A percentile compares a stretch with the other conserved stretches of the same genome.
Conservation (phyloP, 2,888 invertebrate species). For the Athripsodes cinereus region DNA sequence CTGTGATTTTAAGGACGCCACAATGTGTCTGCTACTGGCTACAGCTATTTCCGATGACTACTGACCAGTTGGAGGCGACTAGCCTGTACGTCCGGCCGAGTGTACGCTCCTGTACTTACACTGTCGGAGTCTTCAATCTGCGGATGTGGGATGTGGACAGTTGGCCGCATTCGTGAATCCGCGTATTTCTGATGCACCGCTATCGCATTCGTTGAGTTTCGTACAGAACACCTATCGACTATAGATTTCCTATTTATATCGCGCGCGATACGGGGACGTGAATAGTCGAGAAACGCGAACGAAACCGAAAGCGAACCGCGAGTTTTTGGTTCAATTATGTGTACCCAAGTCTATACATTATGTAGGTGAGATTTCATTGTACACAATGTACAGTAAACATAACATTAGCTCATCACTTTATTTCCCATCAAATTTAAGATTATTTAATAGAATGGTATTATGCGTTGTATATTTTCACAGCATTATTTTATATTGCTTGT, state of each 20-base stretch:
- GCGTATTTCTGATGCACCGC: constrained; percentile 1
- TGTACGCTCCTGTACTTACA: neutral
- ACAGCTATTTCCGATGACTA: constrained; percentile 11
- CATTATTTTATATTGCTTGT: no score
- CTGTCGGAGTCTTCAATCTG: no score
- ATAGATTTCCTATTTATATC: constrained; percentile 5
- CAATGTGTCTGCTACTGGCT: neutral
- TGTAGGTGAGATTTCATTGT: neutral
- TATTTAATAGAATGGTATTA: no score
- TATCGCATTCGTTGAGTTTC: neutral
- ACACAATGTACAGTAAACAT: no score
- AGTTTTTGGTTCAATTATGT: neutral
- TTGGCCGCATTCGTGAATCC: neutral
- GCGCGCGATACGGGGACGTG: neutral
- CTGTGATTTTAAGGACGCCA: constrained; percentile 7
- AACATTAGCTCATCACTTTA: no score
- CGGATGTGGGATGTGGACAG: no score
- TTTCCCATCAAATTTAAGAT: no score
- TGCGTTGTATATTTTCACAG: no score
- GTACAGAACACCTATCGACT: no score
- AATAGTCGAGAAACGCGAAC: neutral
- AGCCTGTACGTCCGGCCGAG: constrained; percentile 1
- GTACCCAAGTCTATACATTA: neutral
- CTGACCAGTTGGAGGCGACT: constrained; percentile 14
- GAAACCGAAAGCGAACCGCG: neutral